Conservation (phyloP, 2,888 invertebrate species). For the Habrosyne pyritoides region DNA sequence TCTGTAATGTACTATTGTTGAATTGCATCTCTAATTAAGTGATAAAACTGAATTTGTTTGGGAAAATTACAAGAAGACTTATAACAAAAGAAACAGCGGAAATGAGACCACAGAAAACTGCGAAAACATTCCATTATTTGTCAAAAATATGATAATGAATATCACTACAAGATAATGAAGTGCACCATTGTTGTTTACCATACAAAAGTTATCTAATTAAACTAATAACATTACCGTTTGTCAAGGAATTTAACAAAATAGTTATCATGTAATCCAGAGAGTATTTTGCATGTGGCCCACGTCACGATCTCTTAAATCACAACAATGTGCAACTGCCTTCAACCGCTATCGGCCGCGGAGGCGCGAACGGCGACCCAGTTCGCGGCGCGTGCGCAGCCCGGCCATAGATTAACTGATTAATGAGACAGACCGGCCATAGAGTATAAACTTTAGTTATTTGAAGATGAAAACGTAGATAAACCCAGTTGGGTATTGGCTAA, state of each 20-base stretch:
- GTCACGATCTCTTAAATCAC: constrained; percentile 52
- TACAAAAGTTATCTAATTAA: neutral
- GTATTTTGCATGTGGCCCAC: constrained; percentile 37
- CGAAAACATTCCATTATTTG: neutral
- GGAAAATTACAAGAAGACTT: neutral
- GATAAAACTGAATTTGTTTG: neutral
- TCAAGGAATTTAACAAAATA: neutral
- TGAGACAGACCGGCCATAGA: constrained; percentile 15
- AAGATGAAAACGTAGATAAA: constrained; percentile 1
- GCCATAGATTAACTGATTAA: constrained; percentile 43
- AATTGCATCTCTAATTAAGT: neutral
- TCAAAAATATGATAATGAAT: neutral
- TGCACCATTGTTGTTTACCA: neutral
- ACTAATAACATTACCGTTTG: neutral
- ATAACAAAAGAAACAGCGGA: neutral
- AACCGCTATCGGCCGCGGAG: constrained; percentile 33
- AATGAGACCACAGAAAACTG: neutral
- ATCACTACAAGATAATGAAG: neutral
- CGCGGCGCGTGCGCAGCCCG: constrained; percentile 54
- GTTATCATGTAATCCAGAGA: constrained; percentile 13
- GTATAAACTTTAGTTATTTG: neutral
- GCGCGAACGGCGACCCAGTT: constrained; percentile 52
- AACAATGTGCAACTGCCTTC: constrained; percentile 45
- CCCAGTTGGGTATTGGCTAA: constrained; percentile 1
- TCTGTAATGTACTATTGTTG: neutral